Base-by-base conservation (phyloP, 2,888 invertebrate genomes). In the Meganola albula region DNA sequence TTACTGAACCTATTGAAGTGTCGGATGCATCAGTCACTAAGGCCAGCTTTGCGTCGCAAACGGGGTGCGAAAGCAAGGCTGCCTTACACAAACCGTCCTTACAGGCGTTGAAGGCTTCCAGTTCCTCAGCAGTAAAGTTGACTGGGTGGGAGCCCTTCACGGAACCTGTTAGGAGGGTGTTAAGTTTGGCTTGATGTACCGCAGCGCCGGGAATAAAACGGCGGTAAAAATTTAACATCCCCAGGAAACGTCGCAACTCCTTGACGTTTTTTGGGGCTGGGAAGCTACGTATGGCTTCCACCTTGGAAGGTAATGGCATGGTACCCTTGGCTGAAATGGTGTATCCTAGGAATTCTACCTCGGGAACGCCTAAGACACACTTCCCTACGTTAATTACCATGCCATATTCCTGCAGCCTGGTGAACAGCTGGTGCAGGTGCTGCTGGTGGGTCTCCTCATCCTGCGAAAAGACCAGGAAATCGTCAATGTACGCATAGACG, bases 301-400 rank as follows among this genome's bases (percentile, higher is more conserved):
- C 12, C 7, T 23, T 13, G 1, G 42, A 42, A 23, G 23, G 13
- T 1, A 10, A 13, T 1, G 44, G 43, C 26, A 22, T 37, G 2
- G 40, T 44, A 11, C 41, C 44, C 2, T 12, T 22, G 1, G 4
- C 5, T 2, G 45, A 34, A 12, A 48, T 40, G 30, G 41, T 33
- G 14, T 44, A 48, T 6, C 48, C 42, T 2, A 28, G 28, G 2
- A 28, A 34, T 1, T 34, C 7, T 4, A 34, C 13, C 1, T 9
- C 25, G n/a, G 18, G 10, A 6, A 21, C 21, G 1, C 29, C 21
- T 14, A 34, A 29, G 1, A 14, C 21, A 4, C 34, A 34, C 7
- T 34, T 34, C 11, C 20, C 24, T 4, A 26, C 4, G 1, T 35
- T 35, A 0, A 32, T 7, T 3, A 6, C 20, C 2, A 35, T 3